phyloP scores from a whole-genome alignment of 1,140 invertebrate species.

The Portunus trituberculatus region DNA sequence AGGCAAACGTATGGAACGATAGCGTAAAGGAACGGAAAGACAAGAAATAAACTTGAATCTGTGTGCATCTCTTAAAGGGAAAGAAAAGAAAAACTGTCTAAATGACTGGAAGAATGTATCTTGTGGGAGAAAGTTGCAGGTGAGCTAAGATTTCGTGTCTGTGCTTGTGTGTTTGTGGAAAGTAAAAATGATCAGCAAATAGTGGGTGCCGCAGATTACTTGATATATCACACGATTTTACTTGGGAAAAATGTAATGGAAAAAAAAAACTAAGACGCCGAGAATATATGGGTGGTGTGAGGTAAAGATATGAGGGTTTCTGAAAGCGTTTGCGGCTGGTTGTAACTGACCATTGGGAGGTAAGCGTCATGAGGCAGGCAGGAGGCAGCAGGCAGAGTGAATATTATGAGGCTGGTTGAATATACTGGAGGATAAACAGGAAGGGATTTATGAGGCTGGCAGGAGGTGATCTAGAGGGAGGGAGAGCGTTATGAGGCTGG shows the following conservation, averaged over 20 bases:
- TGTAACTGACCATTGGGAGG: too few species aligned
- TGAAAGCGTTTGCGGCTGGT: too few species aligned
- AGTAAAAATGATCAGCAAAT: neutral
- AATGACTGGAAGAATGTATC: neutral
- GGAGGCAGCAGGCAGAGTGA: too few species aligned
- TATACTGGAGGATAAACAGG: too few species aligned
- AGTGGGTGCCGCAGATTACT: neutral
- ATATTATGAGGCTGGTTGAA: too few species aligned
- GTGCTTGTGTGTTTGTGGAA: neutral
- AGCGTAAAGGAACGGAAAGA: neutral
- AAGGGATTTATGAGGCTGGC: too few species aligned
- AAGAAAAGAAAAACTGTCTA: neutral
- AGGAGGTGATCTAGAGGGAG: too few species aligned
- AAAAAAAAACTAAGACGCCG: too few species aligned
- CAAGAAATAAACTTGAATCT: neutral
- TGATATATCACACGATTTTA: neutral
- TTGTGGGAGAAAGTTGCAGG: neutral
- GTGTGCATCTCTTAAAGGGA: neutral
- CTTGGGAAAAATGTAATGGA: neutral
- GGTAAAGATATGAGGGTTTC: too few species aligned
- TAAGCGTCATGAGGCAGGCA: too few species aligned
- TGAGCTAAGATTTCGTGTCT: neutral
- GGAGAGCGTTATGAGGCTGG: too few species aligned
- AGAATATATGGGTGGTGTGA: too few species aligned
- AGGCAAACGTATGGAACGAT: neutral